Conservation (phyloP, 2,113 vertebrate species). For the Lophius piscatorius region DNA sequence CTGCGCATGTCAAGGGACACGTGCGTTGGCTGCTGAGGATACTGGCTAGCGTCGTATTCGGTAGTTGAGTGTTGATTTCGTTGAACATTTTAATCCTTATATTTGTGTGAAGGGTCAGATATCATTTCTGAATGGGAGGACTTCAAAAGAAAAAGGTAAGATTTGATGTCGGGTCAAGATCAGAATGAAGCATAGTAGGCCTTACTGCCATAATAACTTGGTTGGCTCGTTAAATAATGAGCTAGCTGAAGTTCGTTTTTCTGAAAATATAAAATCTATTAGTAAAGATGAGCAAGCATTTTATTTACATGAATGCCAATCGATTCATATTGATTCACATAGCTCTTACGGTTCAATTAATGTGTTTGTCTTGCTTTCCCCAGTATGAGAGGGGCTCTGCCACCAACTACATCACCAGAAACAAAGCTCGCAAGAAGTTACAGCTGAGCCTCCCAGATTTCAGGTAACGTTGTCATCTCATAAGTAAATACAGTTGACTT, state of each 20-base stretch:
- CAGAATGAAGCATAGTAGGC: neutral
- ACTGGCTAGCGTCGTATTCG: neutral
- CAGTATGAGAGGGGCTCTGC: slow-evolving; percentile 91
- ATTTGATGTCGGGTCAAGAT: slow-evolving; percentile 2
- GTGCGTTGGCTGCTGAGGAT: slow-evolving; percentile 45
- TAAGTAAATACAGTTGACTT: too few relatives aligned
- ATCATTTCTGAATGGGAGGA: slow-evolving; percentile 74
- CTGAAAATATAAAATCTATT: neutral
- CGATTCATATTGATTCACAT: fast-evolving
- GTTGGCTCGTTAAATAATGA: slow-evolving; percentile 15
- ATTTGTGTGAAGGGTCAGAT: neutral
- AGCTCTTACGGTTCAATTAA: too few relatives aligned
- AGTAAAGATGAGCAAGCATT: fast-evolving
- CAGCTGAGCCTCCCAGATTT: slow-evolving; percentile 92
- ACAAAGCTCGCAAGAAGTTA: slow-evolving; percentile 94
- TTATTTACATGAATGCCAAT: neutral
- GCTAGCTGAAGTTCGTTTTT: slow-evolving; percentile 44
- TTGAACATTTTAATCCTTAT: neutral
- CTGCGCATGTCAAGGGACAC: slow-evolving; percentile 66
- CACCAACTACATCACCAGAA: slow-evolving; percentile 96
- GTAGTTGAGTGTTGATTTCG: neutral
- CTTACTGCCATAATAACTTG: neutral
- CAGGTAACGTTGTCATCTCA: slow-evolving; percentile 80
- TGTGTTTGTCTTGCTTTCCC: slow-evolving; percentile 1
- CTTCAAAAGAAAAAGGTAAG: slow-evolving; percentile 84